phyloP scores from a whole-genome alignment of 2,888 invertebrate genomes.

The Agonopterix heracliana region DNA sequence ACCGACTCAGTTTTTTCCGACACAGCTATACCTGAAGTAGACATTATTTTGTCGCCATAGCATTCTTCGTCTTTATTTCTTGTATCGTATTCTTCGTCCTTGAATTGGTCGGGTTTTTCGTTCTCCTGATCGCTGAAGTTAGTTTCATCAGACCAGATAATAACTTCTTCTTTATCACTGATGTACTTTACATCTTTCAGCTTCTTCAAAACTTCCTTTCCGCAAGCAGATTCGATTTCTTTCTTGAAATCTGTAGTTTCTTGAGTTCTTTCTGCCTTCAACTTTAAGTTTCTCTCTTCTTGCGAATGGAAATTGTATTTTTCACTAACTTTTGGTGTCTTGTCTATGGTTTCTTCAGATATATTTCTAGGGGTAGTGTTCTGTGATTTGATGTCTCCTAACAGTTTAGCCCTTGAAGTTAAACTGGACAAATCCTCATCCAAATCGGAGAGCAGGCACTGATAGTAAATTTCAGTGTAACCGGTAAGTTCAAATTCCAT shows the following conservation, averaged over 20 bases:
- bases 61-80: constrained; percentile 1
- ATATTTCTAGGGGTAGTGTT: constrained; percentile 37
- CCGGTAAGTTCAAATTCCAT: constrained; percentile 64
- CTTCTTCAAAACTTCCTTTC: constrained; percentile 39
- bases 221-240: constrained; percentile 29
- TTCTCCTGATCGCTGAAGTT: constrained; percentile 24
- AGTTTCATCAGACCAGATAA: constrained; percentile 47
- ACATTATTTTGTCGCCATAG: constrained; percentile 12
- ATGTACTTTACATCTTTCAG: constrained; percentile 44
- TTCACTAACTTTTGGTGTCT: constrained; percentile 18
- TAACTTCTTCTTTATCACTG: constrained; percentile 41
- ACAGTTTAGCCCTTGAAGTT: constrained; percentile 51
- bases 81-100: background rate
- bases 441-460: constrained; percentile 44
- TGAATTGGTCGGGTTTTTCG: constrained; percentile 15
- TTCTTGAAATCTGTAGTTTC: constrained; percentile 20
- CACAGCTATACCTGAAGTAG: constrained; percentile 30
- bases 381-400: constrained; percentile 46
- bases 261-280: constrained; percentile 5
- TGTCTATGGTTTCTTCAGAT: constrained; percentile 8
- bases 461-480: constrained; percentile 58
- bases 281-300: constrained; percentile 5
- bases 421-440: constrained; percentile 54
- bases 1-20: constrained; percentile 52
- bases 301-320: constrained; percentile 10